These are phyloP conservation scores for Lysandra coridon DNA, from an alignment of 2,888 invertebrate species.

Conservation along the genomic window DNA sequence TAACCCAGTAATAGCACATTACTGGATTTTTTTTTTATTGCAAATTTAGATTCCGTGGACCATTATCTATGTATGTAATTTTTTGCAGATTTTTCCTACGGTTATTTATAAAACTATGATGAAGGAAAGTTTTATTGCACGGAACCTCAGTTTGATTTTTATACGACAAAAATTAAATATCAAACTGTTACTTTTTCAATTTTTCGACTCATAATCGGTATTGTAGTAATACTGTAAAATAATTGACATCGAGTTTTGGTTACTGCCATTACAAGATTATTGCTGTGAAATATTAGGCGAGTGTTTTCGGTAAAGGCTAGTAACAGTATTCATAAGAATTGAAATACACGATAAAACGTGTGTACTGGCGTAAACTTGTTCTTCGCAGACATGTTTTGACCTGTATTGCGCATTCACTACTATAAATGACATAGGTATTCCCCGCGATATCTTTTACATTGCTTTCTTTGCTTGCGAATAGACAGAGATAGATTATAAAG, in stretches of 20 bases:
- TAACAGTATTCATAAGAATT: slow-evolving; percentile 25
- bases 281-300: slow-evolving; percentile 20
- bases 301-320: slow-evolving; percentile 32
- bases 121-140: slow-evolving; percentile 33
- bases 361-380: slow-evolving; percentile 32
- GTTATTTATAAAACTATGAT: slow-evolving; percentile 31
- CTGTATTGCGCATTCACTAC: slow-evolving; percentile 32
- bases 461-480: no score
- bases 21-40: no score
- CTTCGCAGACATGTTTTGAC: slow-evolving; percentile 32
- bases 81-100: slow-evolving; percentile 26
- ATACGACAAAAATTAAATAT: slow-evolving; percentile 28
- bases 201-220: slow-evolving; percentile 13
- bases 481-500: no score
- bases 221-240: slow-evolving; percentile 31
- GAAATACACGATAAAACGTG: slow-evolving; percentile 32
- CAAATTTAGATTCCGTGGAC: no score
- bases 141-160: slow-evolving; percentile 31
- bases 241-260: slow-evolving; percentile 31
- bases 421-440: background rate
- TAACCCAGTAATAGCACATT: no score
- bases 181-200: slow-evolving; percentile 24
- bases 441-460: no score
- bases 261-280: slow-evolving; percentile 30
- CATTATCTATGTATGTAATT: background rate